Conservation (phyloP, 2,797 vertebrate species). For the Enteromius afrohamiltoni region DNA sequence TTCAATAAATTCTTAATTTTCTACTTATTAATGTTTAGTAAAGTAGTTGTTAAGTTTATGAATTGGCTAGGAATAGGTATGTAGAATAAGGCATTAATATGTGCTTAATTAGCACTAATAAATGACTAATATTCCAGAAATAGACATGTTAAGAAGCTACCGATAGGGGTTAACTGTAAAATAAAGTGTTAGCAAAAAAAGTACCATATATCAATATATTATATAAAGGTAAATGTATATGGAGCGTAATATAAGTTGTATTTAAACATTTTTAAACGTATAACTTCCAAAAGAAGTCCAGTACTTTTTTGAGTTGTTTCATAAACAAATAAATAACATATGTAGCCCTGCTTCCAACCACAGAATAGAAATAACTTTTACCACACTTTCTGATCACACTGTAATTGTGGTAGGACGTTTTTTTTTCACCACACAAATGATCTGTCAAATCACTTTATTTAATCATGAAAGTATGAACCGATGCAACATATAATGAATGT, state of each 20-base stretch:
- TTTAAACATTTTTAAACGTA: neutral
- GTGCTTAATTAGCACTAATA: too few relatives aligned
- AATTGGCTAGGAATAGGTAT: too few relatives aligned
- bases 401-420: neutral
- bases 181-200: neutral
- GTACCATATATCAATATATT: neutral
- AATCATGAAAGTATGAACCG: neutral
- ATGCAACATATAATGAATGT: neutral
- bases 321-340: neutral
- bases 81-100: too few relatives aligned
- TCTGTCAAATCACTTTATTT: neutral
- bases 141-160: too few relatives aligned
- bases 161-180: too few relatives aligned
- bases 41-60: too few relatives aligned
- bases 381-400: neutral
- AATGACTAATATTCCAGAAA: too few relatives aligned
- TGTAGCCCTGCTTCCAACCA: neutral
- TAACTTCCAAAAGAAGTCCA: neutral
- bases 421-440: neutral
- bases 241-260: neutral
- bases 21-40: too few relatives aligned
- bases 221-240: neutral
- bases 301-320: neutral
- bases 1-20: too few relatives aligned
- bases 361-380: neutral